Evolutionary conservation across 1,140 invertebrate species (phyloP).

Genomic region (Globodera ellingtonae): DNA sequence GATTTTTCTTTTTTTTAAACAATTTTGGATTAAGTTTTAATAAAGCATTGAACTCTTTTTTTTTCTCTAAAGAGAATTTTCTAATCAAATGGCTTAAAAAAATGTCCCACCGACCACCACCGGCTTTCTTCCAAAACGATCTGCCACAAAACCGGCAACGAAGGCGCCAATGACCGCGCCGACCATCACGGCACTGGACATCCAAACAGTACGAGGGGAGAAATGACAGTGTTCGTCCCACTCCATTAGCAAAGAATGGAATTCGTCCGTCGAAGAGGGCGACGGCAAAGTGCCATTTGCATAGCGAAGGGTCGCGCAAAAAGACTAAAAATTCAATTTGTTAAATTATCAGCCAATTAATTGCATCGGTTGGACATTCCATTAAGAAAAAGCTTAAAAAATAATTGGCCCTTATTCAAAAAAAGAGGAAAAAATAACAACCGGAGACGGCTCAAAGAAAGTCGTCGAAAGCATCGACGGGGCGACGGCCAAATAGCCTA

Average conservation of each 20-base stretch:
- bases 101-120: slow-evolving; percentile 51
- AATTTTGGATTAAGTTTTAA: slow-evolving; percentile 7
- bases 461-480: slow-evolving; percentile 53
- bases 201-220: slow-evolving; percentile 30
- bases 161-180: slow-evolving; percentile 61
- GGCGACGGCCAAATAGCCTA: slow-evolving; percentile 56
- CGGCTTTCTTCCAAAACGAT: slow-evolving; percentile 59
- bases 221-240: slow-evolving; percentile 44
- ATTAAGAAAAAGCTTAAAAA: not conserved
- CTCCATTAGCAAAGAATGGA: slow-evolving; percentile 56
- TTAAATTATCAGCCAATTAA: not conserved
- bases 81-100: not conserved
- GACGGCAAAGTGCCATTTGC: slow-evolving; percentile 8
- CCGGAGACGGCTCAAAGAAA: slow-evolving; percentile 56
- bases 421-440: slow-evolving; percentile 26
- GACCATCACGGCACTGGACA: slow-evolving; percentile 55
- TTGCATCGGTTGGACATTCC: too few species aligned
- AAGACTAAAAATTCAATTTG: not conserved
- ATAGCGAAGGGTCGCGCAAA: not conserved
- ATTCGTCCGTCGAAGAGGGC: slow-evolving; percentile 31
- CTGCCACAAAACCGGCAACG: slow-evolving; percentile 55
- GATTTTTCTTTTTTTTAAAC: too few species aligned
- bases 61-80: too few species aligned
- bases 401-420: not conserved
- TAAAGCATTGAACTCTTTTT: not conserved